phyloP scores from a whole-genome alignment of 2,113 vertebrate species.

The Hystrix brachyura region DNA sequence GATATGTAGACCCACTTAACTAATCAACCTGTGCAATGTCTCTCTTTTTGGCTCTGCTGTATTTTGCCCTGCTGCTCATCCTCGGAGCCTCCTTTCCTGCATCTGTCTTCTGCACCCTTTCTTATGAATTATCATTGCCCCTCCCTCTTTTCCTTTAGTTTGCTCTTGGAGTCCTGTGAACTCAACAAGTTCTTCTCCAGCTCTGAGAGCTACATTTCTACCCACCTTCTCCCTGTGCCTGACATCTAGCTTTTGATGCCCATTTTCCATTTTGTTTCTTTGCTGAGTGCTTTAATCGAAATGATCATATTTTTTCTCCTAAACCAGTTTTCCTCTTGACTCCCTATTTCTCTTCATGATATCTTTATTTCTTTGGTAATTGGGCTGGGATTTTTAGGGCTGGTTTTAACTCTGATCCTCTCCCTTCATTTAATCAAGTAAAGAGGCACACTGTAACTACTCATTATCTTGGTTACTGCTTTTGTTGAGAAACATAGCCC shows the following conservation, averaged over 20 bases:
- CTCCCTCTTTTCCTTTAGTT: not conserved
- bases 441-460: not conserved
- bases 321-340: not conserved
- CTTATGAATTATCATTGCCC: not conserved
- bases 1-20: not conserved
- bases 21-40: not conserved
- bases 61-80: not conserved
- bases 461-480: not conserved
- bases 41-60: not conserved
- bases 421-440: not conserved
- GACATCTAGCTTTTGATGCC: not conserved
- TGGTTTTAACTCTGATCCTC: not conserved
- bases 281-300: not conserved
- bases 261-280: not conserved
- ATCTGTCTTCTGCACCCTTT: not conserved
- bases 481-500: not conserved
- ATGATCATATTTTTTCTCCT: not conserved
- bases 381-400: not conserved
- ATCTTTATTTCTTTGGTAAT: not conserved
- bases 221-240: not conserved
- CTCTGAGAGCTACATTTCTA: not conserved
- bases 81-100: not conserved
- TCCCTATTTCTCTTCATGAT: not conserved
- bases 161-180: not conserved
- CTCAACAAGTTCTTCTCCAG: not conserved